A percentile compares a stretch with the other conserved stretches of the same genome.
phyloP scores from a whole-genome alignment of 2,888 invertebrate genomes.

The Litoditis marina region DNA sequence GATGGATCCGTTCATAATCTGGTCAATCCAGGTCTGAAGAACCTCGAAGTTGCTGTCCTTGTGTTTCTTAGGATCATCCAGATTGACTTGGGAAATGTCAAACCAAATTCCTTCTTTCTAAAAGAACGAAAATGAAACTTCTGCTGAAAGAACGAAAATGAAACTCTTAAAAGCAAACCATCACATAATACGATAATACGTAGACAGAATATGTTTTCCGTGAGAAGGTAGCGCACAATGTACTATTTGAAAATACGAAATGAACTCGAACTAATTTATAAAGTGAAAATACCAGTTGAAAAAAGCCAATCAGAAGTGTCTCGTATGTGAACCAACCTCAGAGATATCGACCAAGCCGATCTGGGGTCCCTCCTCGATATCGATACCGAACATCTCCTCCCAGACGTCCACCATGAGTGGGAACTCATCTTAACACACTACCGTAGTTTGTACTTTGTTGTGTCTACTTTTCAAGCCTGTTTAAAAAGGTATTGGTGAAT shows the following conservation, averaged over 20 bases:
- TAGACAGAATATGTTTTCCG: no score
- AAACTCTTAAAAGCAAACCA: no score
- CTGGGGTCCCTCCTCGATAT: conserved; percentile 62
- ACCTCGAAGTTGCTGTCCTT: conserved; percentile 61
- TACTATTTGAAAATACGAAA: no score
- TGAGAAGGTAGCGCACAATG: no score
- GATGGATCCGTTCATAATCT: conserved; percentile 60
- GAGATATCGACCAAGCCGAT: conserved; percentile 61
- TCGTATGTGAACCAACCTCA: conserved; percentile 36
- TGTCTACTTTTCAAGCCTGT: not conserved
- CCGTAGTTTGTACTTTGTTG: no score
- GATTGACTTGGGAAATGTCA: conserved; percentile 61
- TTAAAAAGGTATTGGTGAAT: not conserved
- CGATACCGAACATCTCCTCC: conserved; percentile 63
- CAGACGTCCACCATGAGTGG: conserved; percentile 62
- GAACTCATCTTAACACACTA: conserved; percentile 60
- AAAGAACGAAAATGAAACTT: conserved; percentile 9
- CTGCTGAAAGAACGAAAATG: no score
- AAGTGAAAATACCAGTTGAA: no score
- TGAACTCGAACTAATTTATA: no score
- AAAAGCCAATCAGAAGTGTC: no score
- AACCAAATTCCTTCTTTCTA: conserved; percentile 62
- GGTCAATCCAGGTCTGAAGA: conserved; percentile 62
- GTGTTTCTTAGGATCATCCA: conserved; percentile 61
- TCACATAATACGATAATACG: no score